These are phyloP conservation scores for Eretmochelys imbricata DNA, from an alignment of 2,113 vertebrate species.

Conservation along the genomic window DNA sequence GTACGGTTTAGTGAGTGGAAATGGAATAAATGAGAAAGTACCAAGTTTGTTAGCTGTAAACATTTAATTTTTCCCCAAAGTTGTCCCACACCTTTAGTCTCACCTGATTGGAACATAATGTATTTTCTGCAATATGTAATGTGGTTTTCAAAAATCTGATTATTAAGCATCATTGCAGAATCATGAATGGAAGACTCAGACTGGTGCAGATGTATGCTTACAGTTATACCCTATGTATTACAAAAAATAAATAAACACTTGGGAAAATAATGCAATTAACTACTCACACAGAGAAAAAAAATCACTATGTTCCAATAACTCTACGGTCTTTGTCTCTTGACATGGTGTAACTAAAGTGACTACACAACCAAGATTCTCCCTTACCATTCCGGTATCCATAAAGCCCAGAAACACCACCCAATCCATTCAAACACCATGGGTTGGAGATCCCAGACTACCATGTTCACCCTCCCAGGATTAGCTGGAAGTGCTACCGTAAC, in stretches of 20 bases:
- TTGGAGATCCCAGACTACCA: rapidly evolving
- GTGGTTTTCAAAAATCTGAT: not conserved
- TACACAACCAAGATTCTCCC: not conserved
- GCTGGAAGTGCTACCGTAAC: not conserved
- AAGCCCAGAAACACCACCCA: not conserved
- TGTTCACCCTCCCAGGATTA: not conserved
- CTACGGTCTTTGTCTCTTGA: not conserved
- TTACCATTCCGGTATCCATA: not conserved
- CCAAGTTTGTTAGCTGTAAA: not conserved
- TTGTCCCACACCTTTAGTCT: not conserved
- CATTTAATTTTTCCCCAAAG: not conserved
- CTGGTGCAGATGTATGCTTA: not conserved
- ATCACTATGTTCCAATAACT: not conserved
- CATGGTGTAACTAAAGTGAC: not conserved
- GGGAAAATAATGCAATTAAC: not conserved
- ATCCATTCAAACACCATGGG: not conserved
- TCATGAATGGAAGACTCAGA: not conserved
- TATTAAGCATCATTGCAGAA: not conserved
- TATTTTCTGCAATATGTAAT: not conserved
- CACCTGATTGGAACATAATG: not conserved
- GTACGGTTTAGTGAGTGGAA: not conserved
- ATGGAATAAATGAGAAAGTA: not conserved
- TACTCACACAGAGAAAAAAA: not conserved
- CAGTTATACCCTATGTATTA: not conserved
- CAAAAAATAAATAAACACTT: not conserved